Conservation (phyloP, 2,888 invertebrate genomes). For the Drosophila incognita region DNA sequence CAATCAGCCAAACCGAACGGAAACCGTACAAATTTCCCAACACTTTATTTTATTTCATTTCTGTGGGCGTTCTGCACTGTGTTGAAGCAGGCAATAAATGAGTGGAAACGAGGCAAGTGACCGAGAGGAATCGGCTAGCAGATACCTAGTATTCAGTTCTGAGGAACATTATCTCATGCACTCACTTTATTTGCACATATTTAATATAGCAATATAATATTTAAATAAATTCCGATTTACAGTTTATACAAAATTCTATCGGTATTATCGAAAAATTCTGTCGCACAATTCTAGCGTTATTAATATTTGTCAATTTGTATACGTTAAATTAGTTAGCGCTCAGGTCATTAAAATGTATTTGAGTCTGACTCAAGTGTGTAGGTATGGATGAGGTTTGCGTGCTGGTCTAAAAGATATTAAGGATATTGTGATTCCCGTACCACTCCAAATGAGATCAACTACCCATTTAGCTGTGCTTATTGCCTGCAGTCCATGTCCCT, state of each 20-base stretch:
- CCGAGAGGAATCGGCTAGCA: not conserved
- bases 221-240: not conserved
- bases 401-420: not conserved
- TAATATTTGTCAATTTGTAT: not conserved
- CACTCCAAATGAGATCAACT: not conserved
- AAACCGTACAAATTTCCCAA: constrained; percentile 64
- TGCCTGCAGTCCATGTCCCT: not conserved
- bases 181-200: not conserved
- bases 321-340: not conserved
- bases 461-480: not conserved
- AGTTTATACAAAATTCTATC: not conserved
- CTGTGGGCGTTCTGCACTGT: constrained; percentile 43
- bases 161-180: not conserved
- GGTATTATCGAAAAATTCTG: not conserved
- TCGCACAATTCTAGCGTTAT: too few species aligned
- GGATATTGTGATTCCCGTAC: not conserved
- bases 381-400: not conserved
- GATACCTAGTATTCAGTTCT: not conserved
- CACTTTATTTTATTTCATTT: constrained; percentile 82
- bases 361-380: not conserved
- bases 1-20: constrained; percentile 49
- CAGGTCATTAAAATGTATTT: not conserved
- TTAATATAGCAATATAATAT: not conserved
- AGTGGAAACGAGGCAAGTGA: not conserved
- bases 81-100: constrained; percentile 35